phyloP scores from a whole-genome alignment of 2,113 vertebrate genomes.

The Scopus umbretta region DNA sequence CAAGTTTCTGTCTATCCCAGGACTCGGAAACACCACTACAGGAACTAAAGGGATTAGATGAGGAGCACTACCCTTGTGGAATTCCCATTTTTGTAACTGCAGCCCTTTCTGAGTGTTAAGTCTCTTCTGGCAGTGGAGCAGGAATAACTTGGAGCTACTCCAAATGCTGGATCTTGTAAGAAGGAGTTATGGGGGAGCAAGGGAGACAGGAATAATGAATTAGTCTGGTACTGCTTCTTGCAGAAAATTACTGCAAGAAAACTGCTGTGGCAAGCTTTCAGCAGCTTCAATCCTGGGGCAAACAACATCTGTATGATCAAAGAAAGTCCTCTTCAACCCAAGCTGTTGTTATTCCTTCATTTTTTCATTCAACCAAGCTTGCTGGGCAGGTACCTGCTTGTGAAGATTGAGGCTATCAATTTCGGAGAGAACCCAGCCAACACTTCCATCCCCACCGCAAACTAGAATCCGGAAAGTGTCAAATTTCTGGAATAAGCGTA shows the following conservation, averaged over 20 bases:
- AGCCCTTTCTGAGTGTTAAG: background rate
- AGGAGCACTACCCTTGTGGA: background rate
- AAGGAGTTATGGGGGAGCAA: background rate
- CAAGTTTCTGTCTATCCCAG: background rate
- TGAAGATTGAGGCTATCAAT: slow-evolving; percentile 93
- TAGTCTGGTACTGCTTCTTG: background rate
- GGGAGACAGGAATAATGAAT: background rate
- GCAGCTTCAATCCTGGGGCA: background rate
- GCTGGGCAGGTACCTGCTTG: slow-evolving; percentile 82
- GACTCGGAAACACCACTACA: background rate
- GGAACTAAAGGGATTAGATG: background rate
- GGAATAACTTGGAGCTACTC: background rate
- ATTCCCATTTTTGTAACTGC: background rate
- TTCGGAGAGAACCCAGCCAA: slow-evolving; percentile 98
- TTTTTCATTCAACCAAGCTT: background rate
- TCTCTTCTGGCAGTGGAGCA: background rate
- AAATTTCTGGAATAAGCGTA: slow-evolving; percentile 96
- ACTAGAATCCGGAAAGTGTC: slow-evolving; percentile 97
- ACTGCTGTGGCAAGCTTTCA: background rate
- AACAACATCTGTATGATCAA: background rate
- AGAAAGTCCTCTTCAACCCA: background rate
- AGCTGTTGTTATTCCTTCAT: background rate
- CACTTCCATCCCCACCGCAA: slow-evolving; percentile 93
- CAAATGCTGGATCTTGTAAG: background rate
- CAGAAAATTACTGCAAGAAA: background rate